Base-by-base conservation (phyloP, 2,113 vertebrate genomes). In the Lophura nycthemera region DNA sequence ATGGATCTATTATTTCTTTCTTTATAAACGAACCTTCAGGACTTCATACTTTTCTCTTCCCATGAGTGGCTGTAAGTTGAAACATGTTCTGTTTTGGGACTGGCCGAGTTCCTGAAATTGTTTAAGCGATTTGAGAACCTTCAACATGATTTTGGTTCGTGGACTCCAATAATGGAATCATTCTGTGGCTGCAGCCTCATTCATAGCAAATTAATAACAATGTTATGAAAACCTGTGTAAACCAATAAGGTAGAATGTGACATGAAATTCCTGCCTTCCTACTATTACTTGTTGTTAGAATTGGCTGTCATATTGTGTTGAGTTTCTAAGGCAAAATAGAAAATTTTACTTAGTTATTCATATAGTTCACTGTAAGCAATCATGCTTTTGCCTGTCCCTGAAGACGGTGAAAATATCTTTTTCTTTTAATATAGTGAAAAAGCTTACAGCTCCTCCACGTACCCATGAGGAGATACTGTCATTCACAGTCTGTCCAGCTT, bases 181-280 rank as follows among this genome's bases (percentile, higher is more conserved):
- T 69, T 92, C 88, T 90, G 42, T 89, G 63, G 24, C 81, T 96
- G 83, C 70, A 57, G 14, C 52, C 77, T 69, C 63, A 59, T 94
- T 93, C 43, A 34, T 71, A 63, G 65, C 60, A 73, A 91, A 80
- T 90, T 47, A 93, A 86, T 80, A 83, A 86, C 54, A 34, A 64
- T 73, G 47, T 92, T 86, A 86, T 79, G 93, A 96, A 95, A 95
- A 90, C 22, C 27, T 69, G 17, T 93, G 74, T 91, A 79, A 95
- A 91, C 63, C 89, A 93, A 70, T 92, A 93, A 92, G 77, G 50
- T 84, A 77, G 64, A 93, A 72, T 32, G 29, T 80, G 67, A 42
- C 60, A 60, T 56, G 56, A 85, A 91, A 43, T 43, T 69, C 22
- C 10, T 69, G 15, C 21, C 56, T 87, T 45, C 80, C 4, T 45